Evolutionary conservation across 1,140 invertebrate genomes (phyloP).

Genomic region (Bilobella aurantiaca): DNA sequence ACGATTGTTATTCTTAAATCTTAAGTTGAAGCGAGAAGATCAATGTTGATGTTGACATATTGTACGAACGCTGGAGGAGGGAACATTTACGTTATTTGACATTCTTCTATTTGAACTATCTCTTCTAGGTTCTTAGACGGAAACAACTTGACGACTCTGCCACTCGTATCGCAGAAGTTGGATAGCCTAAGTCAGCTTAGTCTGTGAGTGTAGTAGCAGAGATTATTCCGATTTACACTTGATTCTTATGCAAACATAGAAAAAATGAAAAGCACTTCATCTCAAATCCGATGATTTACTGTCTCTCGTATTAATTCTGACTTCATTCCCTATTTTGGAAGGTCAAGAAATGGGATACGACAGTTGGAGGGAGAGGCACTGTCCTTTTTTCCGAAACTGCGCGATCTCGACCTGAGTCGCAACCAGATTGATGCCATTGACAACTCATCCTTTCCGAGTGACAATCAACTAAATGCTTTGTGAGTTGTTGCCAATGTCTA

Average conservation of each 20-base stretch:
- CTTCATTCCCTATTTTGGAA: too few species aligned
- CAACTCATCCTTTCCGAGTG: conserved; percentile 37
- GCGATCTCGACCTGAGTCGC: conserved; percentile 37
- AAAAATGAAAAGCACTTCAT: too few species aligned
- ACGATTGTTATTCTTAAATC: neutral
- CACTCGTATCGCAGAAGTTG: conserved; percentile 26
- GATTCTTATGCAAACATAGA: conserved; percentile 1
- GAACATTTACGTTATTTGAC: neutral
- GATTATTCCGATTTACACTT: neutral
- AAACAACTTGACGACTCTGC: conserved; percentile 37
- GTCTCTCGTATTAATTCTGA: too few species aligned
- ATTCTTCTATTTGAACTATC: conserved; percentile 1
- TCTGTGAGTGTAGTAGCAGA: conserved; percentile 37
- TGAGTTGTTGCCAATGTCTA: conserved; percentile 41
- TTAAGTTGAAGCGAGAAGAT: neutral
- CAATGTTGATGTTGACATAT: neutral
- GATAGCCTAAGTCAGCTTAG: conserved; percentile 31
- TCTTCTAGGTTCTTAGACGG: conserved; percentile 33
- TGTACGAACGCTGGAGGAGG: neutral
- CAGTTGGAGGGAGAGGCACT: conserved; percentile 43
- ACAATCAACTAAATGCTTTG: conserved; percentile 36
- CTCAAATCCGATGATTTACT: too few species aligned
- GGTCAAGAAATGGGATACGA: conserved; percentile 54
- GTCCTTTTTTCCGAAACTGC: conserved; percentile 43
- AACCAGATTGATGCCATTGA: conserved; percentile 37